A percentile compares a stretch with the other conserved stretches of the same genome.
These are phyloP conservation scores for Axea sp. DNA, from an alignment of 2,888 invertebrate species.

Conservation along the genomic window DNA sequence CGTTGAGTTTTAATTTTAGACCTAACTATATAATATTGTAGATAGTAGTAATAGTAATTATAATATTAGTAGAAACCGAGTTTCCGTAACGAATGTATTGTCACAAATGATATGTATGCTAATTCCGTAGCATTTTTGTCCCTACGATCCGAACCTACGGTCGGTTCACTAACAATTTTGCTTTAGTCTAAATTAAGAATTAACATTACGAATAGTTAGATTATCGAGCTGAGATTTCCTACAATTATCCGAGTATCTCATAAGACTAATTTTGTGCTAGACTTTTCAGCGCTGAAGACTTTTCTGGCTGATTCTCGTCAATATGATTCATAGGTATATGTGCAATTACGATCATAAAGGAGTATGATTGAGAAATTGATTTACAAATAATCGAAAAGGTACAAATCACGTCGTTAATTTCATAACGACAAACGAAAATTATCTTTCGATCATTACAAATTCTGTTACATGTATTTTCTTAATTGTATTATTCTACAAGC, in stretches of 20 bases:
- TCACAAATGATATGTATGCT: constrained; percentile 80
- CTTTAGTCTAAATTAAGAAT: constrained; percentile 69
- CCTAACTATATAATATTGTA: constrained; percentile 57
- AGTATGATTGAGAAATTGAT: constrained; percentile 59
- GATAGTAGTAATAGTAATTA: constrained; percentile 64
- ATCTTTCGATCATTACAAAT: constrained; percentile 3
- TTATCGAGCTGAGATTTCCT: constrained; percentile 66
- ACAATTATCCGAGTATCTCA: constrained; percentile 62
- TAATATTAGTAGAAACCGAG: constrained; percentile 78
- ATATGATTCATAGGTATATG: constrained; percentile 61
- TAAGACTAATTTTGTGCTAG: constrained; percentile 57
- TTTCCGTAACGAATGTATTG: constrained; percentile 78
- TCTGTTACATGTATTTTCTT: constrained; percentile 56
- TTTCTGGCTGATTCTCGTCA: constrained; percentile 66
- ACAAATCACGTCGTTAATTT: constrained; percentile 18
- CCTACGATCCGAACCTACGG: constrained; percentile 67
- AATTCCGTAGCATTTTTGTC: constrained; percentile 73
- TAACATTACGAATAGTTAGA: constrained; percentile 67
- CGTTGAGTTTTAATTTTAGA: constrained; percentile 39
- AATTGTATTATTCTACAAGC: constrained; percentile 35
- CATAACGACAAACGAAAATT: constrained; percentile 15
- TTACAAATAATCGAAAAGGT: constrained; percentile 6
- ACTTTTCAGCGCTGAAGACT: constrained; percentile 71
- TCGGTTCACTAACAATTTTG: constrained; percentile 71
- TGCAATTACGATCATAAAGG: constrained; percentile 64